These are phyloP conservation scores for Eutolmus rufibarbis DNA, from an alignment of 2,888 invertebrate genomes.

Conservation along the genomic window DNA sequence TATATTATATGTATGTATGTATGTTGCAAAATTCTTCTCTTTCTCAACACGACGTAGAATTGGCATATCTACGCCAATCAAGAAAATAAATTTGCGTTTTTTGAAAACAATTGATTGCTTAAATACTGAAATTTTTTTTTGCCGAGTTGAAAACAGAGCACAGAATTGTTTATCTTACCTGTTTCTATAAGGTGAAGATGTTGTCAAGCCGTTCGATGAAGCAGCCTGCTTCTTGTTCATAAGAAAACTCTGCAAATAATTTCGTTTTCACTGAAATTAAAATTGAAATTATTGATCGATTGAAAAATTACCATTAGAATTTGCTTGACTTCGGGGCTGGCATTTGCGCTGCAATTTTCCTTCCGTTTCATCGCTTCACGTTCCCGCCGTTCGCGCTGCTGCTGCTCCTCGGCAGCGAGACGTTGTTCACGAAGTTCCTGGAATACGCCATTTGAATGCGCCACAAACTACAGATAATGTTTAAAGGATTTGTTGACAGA, in stretches of 20 bases:
- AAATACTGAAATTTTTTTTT: background rate
- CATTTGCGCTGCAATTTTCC: slow-evolving; percentile 95
- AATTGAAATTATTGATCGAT: background rate
- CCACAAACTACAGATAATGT: slow-evolving; percentile 62
- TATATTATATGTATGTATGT: background rate
- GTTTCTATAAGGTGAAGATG: slow-evolving; percentile 77
- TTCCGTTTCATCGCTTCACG: slow-evolving; percentile 91
- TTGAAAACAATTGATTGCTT: background rate
- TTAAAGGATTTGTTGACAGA: slow-evolving; percentile 55
- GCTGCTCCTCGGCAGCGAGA: slow-evolving; percentile 79
- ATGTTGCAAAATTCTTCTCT: background rate
- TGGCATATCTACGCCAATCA: background rate
- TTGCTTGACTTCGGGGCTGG: slow-evolving; percentile 95
- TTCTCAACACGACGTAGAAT: background rate
- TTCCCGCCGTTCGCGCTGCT: slow-evolving; percentile 76
- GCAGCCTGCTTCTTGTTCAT: slow-evolving; percentile 83
- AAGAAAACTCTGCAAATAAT: slow-evolving; percentile 72
- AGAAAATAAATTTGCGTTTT: background rate
- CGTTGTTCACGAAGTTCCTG: slow-evolving; percentile 91
- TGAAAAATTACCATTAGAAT: slow-evolving; percentile 78
- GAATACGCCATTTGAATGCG: slow-evolving; percentile 64
- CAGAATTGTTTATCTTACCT: slow-evolving; percentile 67
- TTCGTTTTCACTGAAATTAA: background rate
- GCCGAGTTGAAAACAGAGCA: background rate
- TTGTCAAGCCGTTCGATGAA: slow-evolving; percentile 73